Base-by-base conservation (phyloP, 1,140 invertebrate genomes). In the Lucilia sericata region DNA sequence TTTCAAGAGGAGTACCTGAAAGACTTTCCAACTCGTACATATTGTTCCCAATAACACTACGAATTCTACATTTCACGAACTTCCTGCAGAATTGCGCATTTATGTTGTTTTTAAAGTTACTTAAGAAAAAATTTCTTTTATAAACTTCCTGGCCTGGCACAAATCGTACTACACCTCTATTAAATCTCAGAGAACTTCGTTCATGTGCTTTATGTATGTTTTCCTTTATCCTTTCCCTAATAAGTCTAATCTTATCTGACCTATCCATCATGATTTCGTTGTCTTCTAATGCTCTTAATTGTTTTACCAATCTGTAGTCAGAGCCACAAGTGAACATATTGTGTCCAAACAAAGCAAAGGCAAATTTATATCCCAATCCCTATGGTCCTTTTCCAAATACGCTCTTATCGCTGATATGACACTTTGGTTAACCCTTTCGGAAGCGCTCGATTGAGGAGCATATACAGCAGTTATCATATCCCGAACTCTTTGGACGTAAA, bases 391-490 rank as follows among this genome's bases (percentile, higher is more conserved):
- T 4, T 49, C 36, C 34, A 83, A 9, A 47, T 47, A 83, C 10
- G 82, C 60, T n/a, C 70, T 74, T 3, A 84, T 55, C 30, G 74
- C 75, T 36, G 42, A 47, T 14, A 55, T 13, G 2, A 84, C 55
- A 14, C 42, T 55, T 51, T 74, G 47, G 19, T 84, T 84, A 7
- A 84, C 83, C 17, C 83, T 76, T 78, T 84, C 83, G 2, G 83
- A 49, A 7, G 83, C 42, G 30, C 78, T 84, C 3, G 19, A 19
- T n/a, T 84, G 83, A 36, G 83, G 83, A 5, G 74, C 14, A 76
- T 84, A 78, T 10, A 34, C 7, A 5, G 25, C 47, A 12, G 83
- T 84, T 25, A 36, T 76, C 19, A 47, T 30, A 34, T 19, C 25
- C 51, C 19, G 49, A 84, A 84, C 7, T 76, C 83, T 8, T 84